A percentile compares a stretch with the other conserved stretches of the same genome.
Evolutionary conservation across 1,140 invertebrate species (phyloP).

Genomic region (Campoletis sonorensis): DNA sequence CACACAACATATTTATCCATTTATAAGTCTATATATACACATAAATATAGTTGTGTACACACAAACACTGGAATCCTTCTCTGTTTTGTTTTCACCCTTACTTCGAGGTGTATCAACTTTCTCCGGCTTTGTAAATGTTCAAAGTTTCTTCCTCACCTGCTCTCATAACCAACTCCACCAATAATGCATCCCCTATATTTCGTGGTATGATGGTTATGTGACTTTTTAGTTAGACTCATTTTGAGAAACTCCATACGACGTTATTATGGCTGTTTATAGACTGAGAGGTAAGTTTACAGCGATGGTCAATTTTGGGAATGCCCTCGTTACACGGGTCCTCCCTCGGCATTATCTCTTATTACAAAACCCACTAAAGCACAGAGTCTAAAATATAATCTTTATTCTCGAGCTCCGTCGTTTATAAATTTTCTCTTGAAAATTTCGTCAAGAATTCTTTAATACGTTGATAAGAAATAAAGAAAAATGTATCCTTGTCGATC

Average conservation of each 20-base stretch:
- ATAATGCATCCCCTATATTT: conserved; percentile 9
- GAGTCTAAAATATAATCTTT: too few relatives aligned
- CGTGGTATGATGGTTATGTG: neutral
- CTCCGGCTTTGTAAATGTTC: conserved; percentile 29
- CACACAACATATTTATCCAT: neutral
- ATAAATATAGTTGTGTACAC: neutral
- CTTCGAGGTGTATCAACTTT: conserved; percentile 21
- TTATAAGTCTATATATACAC: neutral
- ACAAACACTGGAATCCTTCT: neutral
- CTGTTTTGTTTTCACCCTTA: neutral
- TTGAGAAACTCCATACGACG: neutral
- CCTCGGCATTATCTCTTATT: too few relatives aligned
- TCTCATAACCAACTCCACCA: conserved; percentile 8
- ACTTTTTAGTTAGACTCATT: conserved; percentile 17
- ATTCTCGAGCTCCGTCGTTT: too few relatives aligned
- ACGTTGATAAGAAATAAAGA: too few relatives aligned
- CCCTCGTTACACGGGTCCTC: neutral
- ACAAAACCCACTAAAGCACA: too few relatives aligned
- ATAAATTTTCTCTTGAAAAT: too few relatives aligned
- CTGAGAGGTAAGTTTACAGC: neutral
- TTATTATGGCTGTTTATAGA: neutral
- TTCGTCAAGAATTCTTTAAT: too few relatives aligned
- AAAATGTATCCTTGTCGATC: too few relatives aligned
- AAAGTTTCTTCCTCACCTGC: conserved; percentile 37
- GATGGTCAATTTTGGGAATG: neutral